These are phyloP conservation scores for Caenorhabditis uteleia DNA, from an alignment of 2,888 invertebrate genomes.

Conservation along the genomic window DNA sequence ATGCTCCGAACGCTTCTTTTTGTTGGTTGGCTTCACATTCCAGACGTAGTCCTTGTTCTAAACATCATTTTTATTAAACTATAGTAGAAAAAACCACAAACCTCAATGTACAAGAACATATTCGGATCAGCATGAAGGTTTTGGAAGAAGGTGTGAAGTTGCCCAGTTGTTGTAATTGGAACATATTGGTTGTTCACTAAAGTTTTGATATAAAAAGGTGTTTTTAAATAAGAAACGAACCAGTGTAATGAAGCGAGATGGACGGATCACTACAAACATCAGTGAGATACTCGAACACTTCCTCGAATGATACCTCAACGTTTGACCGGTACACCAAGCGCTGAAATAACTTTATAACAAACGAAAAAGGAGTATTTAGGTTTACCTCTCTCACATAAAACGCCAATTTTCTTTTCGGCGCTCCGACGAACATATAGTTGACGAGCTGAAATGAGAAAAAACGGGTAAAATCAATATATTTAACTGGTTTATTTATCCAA, in stretches of 20 bases:
- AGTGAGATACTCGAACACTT: slow-evolving; percentile 19
- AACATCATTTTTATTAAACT: neutral
- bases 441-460: slow-evolving; percentile 21
- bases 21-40: slow-evolving; percentile 25
- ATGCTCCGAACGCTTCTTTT: no score
- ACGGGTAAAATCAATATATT: neutral
- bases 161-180: slow-evolving; percentile 33
- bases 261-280: slow-evolving; percentile 8
- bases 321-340: slow-evolving; percentile 24
- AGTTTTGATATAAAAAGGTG: neutral
- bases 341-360: slow-evolving; percentile 6
- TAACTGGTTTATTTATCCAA: no score
- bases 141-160: slow-evolving; percentile 31
- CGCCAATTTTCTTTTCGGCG: neutral
- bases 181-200: slow-evolving; percentile 21
- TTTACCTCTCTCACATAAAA: slow-evolving; percentile 32
- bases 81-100: neutral
- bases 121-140: slow-evolving; percentile 19
- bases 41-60: slow-evolving; percentile 32
- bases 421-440: slow-evolving; percentile 27
- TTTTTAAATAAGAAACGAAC: slow-evolving; percentile 7
- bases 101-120: slow-evolving; percentile 30
- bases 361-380: neutral
- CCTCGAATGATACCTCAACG: slow-evolving; percentile 29
- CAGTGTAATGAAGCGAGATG: slow-evolving; percentile 27